Conservation (phyloP, 2,797 vertebrate genomes). For the Megaceryle alcyon region DNA sequence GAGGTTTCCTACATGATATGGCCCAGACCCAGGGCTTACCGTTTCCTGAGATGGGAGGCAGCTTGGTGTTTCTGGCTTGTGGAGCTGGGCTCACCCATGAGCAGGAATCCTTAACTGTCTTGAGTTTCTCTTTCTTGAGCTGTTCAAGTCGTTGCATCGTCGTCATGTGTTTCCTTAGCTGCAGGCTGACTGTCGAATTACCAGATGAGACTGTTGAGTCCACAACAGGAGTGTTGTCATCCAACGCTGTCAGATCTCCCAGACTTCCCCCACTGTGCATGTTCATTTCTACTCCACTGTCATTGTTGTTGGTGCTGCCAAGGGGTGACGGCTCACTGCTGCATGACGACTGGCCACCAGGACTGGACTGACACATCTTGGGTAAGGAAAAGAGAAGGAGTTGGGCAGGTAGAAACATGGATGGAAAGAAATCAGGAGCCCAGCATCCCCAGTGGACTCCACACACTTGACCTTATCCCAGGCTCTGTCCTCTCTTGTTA, state of each 20-base stretch:
- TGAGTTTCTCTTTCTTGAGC: slow-evolving; percentile 97
- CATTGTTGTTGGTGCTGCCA: slow-evolving; percentile 95
- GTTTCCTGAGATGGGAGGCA: slow-evolving; percentile 92
- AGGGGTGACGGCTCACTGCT: slow-evolving; percentile 98
- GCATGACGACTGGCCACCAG: slow-evolving; percentile 96
- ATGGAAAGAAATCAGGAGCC: not conserved
- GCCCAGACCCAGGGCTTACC: slow-evolving; percentile 79
- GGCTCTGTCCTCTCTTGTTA: not conserved
- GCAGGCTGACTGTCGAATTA: slow-evolving; percentile 85
- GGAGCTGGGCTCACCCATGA: slow-evolving; percentile 88
- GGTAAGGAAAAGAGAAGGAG: not conserved
- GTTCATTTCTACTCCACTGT: slow-evolving; percentile 97
- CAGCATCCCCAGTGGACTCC: not conserved
- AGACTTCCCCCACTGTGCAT: slow-evolving; percentile 94
- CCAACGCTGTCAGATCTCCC: slow-evolving; percentile 91
- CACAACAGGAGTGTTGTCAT: slow-evolving; percentile 88
- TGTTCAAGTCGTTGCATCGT: slow-evolving; percentile 93
- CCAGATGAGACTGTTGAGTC: slow-evolving; percentile 88
- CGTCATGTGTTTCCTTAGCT: slow-evolving; percentile 88
- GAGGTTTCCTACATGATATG: not conserved
- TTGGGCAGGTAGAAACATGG: not conserved
- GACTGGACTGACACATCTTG: slow-evolving; percentile 98
- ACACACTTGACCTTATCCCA: not conserved
- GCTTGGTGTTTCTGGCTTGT: slow-evolving; percentile 89
- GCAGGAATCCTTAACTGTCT: slow-evolving; percentile 92